Percentiles rank a stretch among this genome's conserved stretches.
Conservation (phyloP, 2,797 vertebrate species). For the Halcyon leucocephala region DNA sequence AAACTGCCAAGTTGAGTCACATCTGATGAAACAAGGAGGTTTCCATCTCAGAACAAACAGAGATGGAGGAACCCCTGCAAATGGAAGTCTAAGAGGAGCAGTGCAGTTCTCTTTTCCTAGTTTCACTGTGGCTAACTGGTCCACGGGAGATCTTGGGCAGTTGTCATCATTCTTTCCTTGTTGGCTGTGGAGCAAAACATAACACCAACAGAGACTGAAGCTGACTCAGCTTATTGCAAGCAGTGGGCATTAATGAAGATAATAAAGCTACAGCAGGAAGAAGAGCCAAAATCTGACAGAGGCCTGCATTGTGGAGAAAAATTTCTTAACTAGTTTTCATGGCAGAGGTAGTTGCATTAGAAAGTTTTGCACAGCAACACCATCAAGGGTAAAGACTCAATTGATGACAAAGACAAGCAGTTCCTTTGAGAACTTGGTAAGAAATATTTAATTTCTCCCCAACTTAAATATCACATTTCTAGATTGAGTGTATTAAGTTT, state of each 20-base stretch:
- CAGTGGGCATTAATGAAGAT: not conserved
- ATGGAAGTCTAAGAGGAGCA: not conserved
- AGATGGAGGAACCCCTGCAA: not conserved
- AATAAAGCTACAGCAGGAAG: not conserved
- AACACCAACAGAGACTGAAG: not conserved
- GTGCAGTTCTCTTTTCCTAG: not conserved
- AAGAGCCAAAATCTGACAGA: not conserved
- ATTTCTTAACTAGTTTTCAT: not conserved
- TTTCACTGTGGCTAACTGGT: not conserved
- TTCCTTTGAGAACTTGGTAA: not conserved
- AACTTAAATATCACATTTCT: not conserved
- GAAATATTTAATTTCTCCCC: not conserved
- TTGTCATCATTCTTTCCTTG: not conserved
- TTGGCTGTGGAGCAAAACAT: not conserved
- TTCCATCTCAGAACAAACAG: not conserved
- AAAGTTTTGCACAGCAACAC: not conserved
- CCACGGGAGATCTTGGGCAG: rapidly evolving
- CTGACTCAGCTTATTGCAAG: not conserved
- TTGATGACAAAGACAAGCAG: not conserved
- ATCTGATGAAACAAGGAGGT: not conserved
- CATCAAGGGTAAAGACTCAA: not conserved
- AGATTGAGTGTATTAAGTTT: not conserved
- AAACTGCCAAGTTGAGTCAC: not conserved
- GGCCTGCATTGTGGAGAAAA: not conserved
- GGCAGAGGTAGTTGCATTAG: not conserved